Conservation (phyloP, 2,888 invertebrate genomes). For the Apocheima hispidaria region DNA sequence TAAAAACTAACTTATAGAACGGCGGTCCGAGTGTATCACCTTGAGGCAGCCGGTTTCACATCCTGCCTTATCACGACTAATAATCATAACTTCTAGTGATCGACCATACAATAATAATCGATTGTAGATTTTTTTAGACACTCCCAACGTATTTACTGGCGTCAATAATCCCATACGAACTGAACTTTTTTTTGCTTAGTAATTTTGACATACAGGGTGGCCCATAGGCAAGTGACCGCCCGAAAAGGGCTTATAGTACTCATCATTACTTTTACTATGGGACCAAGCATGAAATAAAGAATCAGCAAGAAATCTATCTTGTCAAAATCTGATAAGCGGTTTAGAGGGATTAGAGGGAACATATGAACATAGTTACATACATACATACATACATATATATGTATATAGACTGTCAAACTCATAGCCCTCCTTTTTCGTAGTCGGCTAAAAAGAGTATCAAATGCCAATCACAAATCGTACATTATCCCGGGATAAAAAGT, state of each 20-base stretch:
- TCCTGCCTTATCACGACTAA: slow-evolving; percentile 21
- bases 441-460: not conserved
- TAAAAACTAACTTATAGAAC: slow-evolving; percentile 15
- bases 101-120: not conserved
- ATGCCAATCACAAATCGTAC: not conserved
- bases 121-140: not conserved
- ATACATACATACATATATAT: too few species aligned
- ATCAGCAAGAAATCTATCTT: too few species aligned
- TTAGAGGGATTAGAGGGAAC: too few species aligned
- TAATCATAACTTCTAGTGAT: slow-evolving; percentile 20
- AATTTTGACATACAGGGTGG: too few species aligned
- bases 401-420: too few species aligned
- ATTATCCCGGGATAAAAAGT: not conserved
- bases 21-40: slow-evolving; percentile 21
- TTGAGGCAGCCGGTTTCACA: slow-evolving; percentile 38
- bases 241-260: too few species aligned
- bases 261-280: too few species aligned
- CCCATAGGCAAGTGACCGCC: too few species aligned
- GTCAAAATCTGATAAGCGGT: too few species aligned
- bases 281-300: too few species aligned
- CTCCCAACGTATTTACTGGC: not conserved
- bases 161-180: not conserved
- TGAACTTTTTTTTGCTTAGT: not conserved
- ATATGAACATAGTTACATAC: too few species aligned
- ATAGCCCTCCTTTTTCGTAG: too few species aligned